These are phyloP conservation scores for Tapirus terrestris DNA, from an alignment of 2,113 vertebrate species.

Conservation along the genomic window DNA sequence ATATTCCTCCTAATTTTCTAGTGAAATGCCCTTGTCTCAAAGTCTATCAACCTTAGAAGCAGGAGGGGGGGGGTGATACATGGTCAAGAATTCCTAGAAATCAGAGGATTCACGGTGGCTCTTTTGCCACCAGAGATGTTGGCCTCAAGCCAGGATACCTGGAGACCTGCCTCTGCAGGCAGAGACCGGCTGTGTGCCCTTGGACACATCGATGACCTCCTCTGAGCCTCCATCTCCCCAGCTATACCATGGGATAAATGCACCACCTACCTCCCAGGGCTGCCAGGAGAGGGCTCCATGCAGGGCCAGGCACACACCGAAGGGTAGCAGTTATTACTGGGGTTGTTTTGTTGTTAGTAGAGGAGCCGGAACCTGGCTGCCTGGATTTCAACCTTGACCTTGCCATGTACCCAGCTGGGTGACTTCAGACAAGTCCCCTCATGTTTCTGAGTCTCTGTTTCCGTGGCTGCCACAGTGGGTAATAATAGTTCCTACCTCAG, in stretches of 20 bases:
- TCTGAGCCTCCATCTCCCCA: neutral
- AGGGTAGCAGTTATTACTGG: accelerated
- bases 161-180: neutral
- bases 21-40: slow-evolving; percentile 33
- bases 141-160: neutral
- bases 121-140: neutral
- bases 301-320: accelerated
- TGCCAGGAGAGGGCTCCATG: accelerated
- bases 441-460: neutral
- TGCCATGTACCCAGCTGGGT: neutral
- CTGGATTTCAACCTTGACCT: neutral
- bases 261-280: accelerated
- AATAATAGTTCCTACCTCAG: neutral
- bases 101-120: neutral
- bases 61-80: neutral
- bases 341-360: neutral
- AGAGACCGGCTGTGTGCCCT: neutral
- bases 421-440: neutral
- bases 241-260: neutral
- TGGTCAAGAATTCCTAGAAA: neutral
- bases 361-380: neutral
- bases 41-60: slow-evolving; percentile 8
- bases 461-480: neutral
- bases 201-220: neutral
- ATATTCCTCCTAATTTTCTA: slow-evolving; percentile 53